Base-by-base conservation (phyloP, 2,113 vertebrate species). In the Tyto alba region DNA sequence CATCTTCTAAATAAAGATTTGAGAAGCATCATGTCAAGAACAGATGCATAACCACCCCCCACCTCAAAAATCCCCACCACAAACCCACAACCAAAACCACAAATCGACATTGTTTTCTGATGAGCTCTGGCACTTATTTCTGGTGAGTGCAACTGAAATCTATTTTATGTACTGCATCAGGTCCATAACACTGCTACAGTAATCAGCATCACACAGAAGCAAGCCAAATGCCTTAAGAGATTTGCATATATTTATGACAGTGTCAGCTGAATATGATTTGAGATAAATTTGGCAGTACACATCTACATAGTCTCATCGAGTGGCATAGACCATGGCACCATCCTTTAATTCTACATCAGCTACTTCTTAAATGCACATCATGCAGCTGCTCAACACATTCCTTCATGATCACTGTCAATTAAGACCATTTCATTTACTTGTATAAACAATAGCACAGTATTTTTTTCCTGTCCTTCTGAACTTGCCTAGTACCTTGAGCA, bases 1-100 rank as follows among this genome's bases (percentile, higher is more conserved):
- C 7, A 21, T 62, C 50, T 80, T 69, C 45, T 55, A 73, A 82
- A 88, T 64, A 40, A 68, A 34, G 7, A 74, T 64, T 63, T 59
- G 27, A 74, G 23, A 7, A 59, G 20, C 26, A 66, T 17, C 57
- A 69, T 3, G 14, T 77, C 85, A 69, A 41, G 15, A 74, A 88
- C 9, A 92, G 12, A 77, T 26, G 7, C 5, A 53, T 40, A 38
- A 77, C 75, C 41, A 71, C 29, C 10, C 21, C 25, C 25, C 14
- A 30, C 5, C 11, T 16, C 17, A 1, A 1, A 13, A 78, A 59
- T 40, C 41, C 1, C 0, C 16, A 81, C 16, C 14, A 74, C 18
- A 87, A 85, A 80, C 34, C 32, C 52, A 74, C 52, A 62, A 66
- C 27, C 52, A 84, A 95, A 75, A 8, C 36, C 53, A 81, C 71